phyloP scores from a whole-genome alignment of 2,797 vertebrate genomes.

The Cyprinodon diabolis region DNA sequence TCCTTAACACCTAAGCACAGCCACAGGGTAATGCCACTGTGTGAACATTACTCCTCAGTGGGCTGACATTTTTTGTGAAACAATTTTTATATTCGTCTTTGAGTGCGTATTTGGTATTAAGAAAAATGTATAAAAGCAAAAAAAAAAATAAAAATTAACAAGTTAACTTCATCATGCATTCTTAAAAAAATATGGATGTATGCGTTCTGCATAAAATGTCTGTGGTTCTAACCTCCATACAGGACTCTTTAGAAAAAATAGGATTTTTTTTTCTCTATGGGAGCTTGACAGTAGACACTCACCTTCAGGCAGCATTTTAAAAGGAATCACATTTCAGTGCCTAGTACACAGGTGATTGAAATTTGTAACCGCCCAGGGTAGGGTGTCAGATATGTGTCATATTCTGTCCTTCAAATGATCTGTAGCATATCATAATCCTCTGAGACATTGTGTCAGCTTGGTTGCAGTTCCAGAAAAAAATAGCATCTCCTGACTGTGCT shows the following conservation, averaged over 20 bases:
- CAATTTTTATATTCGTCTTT: background rate
- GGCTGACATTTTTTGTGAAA: background rate
- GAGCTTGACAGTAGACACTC: conserved; percentile 31
- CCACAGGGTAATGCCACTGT: background rate
- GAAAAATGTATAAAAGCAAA: background rate
- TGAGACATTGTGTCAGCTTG: conserved; percentile 49
- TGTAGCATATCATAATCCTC: conserved; percentile 46
- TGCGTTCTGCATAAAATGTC: background rate
- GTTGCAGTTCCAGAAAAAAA: conserved; percentile 50
- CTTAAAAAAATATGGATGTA: background rate
- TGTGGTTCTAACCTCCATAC: conserved; percentile 17
- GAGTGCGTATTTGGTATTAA: background rate
- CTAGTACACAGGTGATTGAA: conserved; percentile 64
- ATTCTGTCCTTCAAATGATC: conserved; percentile 46
- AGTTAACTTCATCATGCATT: background rate
- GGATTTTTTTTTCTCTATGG: conserved; percentile 16
- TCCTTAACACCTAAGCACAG: background rate
- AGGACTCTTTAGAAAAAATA: conserved; percentile 7
- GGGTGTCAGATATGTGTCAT: conserved; percentile 36
- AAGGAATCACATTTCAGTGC: conserved; percentile 62
- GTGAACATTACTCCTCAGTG: background rate
- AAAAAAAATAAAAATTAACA: background rate
- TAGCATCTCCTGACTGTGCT: conserved; percentile 28
- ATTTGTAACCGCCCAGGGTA: conserved; percentile 50
- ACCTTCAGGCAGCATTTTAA: conserved; percentile 43